These are phyloP conservation scores for Sminthopsis crassicaudata DNA, from an alignment of 2,113 vertebrate species.

Conservation along the genomic window DNA sequence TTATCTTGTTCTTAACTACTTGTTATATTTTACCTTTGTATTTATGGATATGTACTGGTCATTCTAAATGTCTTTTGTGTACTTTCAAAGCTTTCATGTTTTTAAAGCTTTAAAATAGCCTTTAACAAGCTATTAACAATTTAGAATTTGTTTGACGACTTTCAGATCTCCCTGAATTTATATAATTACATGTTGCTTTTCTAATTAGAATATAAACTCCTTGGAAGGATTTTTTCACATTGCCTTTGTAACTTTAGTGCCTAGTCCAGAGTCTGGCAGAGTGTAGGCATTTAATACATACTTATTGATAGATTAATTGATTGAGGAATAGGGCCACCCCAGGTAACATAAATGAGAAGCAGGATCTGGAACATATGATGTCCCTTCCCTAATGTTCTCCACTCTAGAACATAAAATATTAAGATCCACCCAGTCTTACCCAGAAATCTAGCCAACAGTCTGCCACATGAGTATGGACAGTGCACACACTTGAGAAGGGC, in stretches of 20 bases:
- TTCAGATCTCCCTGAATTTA: background rate
- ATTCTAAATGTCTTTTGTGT: background rate
- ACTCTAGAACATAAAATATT: constrained; percentile 26
- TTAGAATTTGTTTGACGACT: background rate
- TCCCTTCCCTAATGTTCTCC: background rate
- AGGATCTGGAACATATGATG: background rate
- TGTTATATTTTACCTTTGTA: background rate
- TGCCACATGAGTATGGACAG: background rate
- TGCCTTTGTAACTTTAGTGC: background rate
- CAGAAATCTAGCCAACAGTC: constrained; percentile 38
- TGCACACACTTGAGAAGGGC: constrained; percentile 11
- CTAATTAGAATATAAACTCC: background rate
- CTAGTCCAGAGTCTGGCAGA: background rate
- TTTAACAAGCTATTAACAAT: background rate
- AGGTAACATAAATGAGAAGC: background rate
- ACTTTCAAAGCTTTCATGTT: background rate
- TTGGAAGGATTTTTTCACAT: background rate
- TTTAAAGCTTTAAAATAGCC: background rate
- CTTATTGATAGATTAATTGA: background rate
- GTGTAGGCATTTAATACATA: background rate
- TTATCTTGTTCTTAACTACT: background rate
- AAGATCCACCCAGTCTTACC: constrained; percentile 33
- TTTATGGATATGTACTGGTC: background rate
- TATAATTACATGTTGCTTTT: background rate
- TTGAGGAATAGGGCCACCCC: background rate